Evolutionary conservation across 2,113 vertebrate genomes (phyloP).

Genomic region (Silurus asotus): DNA sequence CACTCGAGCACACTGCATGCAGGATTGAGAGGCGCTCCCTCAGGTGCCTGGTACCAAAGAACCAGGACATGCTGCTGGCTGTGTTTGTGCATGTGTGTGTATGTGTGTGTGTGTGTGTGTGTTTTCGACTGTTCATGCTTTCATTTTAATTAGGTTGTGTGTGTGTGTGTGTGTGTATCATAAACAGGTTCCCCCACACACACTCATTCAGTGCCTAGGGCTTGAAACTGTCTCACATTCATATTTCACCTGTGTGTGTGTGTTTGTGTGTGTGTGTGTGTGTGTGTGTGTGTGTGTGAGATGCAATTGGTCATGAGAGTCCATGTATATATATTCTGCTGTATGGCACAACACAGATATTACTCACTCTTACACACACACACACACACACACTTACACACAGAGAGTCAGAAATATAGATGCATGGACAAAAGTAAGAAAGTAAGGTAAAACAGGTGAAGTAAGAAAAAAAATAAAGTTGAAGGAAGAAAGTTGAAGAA

Average conservation of each 20-base stretch:
- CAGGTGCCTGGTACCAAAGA: neutral
- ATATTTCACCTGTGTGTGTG: neutral
- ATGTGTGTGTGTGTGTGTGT: neutral
- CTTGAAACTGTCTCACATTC: neutral
- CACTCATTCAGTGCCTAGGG: neutral
- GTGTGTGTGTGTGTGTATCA: neutral
- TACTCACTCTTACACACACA: neutral
- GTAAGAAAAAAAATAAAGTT: neutral
- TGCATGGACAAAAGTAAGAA: neutral
- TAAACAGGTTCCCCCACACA: neutral
- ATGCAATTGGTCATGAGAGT: neutral
- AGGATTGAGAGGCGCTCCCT: conserved; percentile 1
- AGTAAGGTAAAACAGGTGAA: neutral
- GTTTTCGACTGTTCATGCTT: neutral
- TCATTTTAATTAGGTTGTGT: conserved; percentile 7
- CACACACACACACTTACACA: neutral
- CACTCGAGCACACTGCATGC: neutral
- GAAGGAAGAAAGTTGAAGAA: neutral
- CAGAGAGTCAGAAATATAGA: neutral
- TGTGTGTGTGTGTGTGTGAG: neutral
- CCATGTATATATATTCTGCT: neutral
- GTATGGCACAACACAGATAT: neutral
- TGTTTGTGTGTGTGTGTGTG: neutral
- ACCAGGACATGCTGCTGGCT: neutral
- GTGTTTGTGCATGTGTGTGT: neutral